Evolutionary conservation across 1,140 invertebrate genomes (phyloP).

Genomic region (Radopholus similis): DNA sequence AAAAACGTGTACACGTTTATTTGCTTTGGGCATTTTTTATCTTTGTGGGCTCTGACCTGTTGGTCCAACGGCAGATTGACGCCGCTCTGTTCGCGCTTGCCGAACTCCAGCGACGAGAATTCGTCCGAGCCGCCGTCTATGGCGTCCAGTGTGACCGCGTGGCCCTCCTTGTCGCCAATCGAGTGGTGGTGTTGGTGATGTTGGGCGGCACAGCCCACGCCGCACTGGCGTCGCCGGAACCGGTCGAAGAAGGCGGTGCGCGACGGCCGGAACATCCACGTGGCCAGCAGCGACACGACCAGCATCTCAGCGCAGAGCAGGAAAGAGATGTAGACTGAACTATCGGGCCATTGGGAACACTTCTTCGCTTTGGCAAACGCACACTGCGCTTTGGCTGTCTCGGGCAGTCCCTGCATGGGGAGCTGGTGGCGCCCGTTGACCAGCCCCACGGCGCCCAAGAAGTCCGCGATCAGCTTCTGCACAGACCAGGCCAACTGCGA

Average conservation of each 20-base stretch:
- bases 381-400: constrained; percentile 50
- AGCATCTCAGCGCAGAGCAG: constrained; percentile 53
- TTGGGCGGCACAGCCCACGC: not conserved
- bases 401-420: constrained; percentile 34
- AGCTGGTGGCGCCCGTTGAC: constrained; percentile 9
- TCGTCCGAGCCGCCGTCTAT: not conserved
- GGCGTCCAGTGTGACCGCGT: not conserved
- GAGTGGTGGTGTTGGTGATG: not conserved
- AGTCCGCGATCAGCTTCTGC: constrained; percentile 56
- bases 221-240: no score
- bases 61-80: no score
- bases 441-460: constrained; percentile 44
- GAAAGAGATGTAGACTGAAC: constrained; percentile 54
- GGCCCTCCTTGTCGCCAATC: not conserved
- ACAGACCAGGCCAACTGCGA: constrained; percentile 47
- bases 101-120: not conserved
- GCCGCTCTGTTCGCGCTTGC: not conserved
- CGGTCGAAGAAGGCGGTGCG: constrained; percentile 19
- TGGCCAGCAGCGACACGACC: constrained; percentile 42
- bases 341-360: not conserved
- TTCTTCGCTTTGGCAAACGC: constrained; percentile 24
- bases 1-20: not conserved
- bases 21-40: not conserved
- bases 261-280: constrained; percentile 31
- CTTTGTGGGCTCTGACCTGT: no score